Base-by-base conservation (phyloP, 2,888 invertebrate species). In the Amphipyra tragopoginis region DNA sequence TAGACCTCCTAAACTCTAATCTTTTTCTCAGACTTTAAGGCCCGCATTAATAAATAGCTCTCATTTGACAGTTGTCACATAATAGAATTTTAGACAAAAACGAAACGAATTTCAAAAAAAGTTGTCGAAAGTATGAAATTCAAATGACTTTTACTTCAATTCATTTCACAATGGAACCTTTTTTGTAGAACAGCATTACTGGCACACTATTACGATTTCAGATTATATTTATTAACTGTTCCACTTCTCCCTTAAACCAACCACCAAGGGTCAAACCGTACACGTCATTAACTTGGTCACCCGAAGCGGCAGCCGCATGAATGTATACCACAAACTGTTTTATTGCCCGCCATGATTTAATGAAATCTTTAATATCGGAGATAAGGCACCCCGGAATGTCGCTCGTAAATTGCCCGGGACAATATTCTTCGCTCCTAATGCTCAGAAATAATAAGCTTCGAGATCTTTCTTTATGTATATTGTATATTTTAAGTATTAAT, bases 331-430 rank as follows among this genome's bases (percentile, higher is more conserved):
- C 93, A 94, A 93, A 93, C 93, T 93, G 93, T 94, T 94, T 94
- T 94, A 94, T 93, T 93, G 90, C 92, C 78, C 73, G 82, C 86
- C 87, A 92, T 93, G 94, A 94, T 94, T 93, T 94, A 94, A 94
- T 94, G 93, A 94, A 94, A 93, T 93, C 91, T 92, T 92, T 94
- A 91, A 93, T 93, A 93, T 92, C 84, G 86, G 76, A 93, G 94
- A 93, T 93, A 93, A 92, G 90, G 82, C 84, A 80, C 83, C 90
- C 83, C 82, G 82, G 85, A 75, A 83, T 80, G 81, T 74, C 65
- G 73, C 82, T 85, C 88, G 89, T 93, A 93, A 91, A 91, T 89
- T 90, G 91, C 90, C 90, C 80, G 74, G 72, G 86, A 87, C 85
- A 90, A 90, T 79, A 79, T 91, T 87, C 83, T 81, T 57, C 80